Base-by-base conservation (phyloP, 2,113 vertebrate genomes). In the Pterocles orientalis region DNA sequence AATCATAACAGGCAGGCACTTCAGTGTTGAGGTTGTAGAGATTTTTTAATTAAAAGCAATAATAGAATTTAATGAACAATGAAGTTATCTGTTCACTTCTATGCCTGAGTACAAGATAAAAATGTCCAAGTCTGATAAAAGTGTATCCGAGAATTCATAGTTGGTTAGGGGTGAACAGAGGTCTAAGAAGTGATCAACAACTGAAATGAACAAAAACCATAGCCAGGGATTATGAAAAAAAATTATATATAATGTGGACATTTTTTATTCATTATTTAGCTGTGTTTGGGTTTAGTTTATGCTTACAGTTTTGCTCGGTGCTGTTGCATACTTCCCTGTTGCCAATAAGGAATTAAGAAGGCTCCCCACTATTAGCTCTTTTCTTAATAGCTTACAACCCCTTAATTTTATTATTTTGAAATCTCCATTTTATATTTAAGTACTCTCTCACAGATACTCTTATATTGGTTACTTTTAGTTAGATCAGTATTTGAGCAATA, bases 11-110 rank as follows among this genome's bases (percentile, higher is more conserved):
- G 47, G 25, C 26, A 88, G 47, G 64, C 15, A 60, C 21, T 69
- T 87, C 54, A 77, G 18, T 66, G 43, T 24, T 68, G 61, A 73
- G 85, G 94, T 91, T 76, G n/a, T 39, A 91, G 39, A 62, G 24
- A 68, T 13, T 84, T 92, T 92, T 77, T 91, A 90, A 92, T 91
- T 88, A 94, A 94, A 85, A 72, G 9, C 25, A 79, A 50, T 34
- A 70, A 33, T 50, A 47, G 17, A 82, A 68, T 39, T 58, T 47
- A 81, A 84, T 80, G n/a, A 86, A 82, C 80, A 84, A 92, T 62
- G 15, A 83, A 76, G 14, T 69, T 82, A 91, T 28, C 65, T 39
- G 18, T 39, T 82, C 29, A 79, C 0, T 90, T 75, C 34, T 69
- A 15, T 66, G 41, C 33, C 21, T 31, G 20, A 65, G 13, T 60